These are phyloP conservation scores for Drosophila subsilvestris DNA, from an alignment of 2,888 invertebrate genomes.

Conservation along the genomic window DNA sequence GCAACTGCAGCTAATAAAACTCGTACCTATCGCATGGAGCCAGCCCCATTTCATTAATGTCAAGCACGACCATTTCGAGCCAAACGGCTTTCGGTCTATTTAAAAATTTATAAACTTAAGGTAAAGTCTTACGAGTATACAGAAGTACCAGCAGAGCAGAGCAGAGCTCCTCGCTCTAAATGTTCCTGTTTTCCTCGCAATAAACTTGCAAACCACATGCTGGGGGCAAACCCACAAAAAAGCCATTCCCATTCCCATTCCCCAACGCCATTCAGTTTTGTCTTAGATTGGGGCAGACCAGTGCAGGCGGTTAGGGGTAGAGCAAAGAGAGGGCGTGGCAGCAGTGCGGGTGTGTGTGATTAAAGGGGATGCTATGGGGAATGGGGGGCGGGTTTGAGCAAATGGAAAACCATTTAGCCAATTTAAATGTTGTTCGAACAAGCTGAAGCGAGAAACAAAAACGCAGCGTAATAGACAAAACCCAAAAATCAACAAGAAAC, in stretches of 20 bases:
- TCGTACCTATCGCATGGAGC: not conserved
- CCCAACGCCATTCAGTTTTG: not conserved
- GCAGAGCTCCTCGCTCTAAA: not conserved
- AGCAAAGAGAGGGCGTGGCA: not conserved
- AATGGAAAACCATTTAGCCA: conserved; percentile 70
- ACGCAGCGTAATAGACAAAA: conserved; percentile 50
- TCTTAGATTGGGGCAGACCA: conserved; percentile 2
- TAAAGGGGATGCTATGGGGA: not conserved
- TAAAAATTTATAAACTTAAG: conserved; percentile 42
- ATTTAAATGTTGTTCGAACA: conserved; percentile 73
- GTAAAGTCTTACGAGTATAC: not conserved
- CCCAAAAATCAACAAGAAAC: conserved; percentile 60
- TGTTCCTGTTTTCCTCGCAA: not conserved
- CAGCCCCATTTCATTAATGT: conserved; percentile 2
- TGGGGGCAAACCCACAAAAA: conserved; percentile 35
- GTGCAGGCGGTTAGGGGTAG: not conserved
- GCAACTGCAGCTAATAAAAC: conserved; percentile 4
- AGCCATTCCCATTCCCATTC: conserved; percentile 2
- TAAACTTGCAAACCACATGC: conserved; percentile 2
- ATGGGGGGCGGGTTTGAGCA: conserved; percentile 16
- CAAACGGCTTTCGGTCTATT: conserved; percentile 12
- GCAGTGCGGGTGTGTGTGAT: not conserved
- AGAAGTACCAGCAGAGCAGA: no score
- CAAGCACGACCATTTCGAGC: conserved; percentile 1
- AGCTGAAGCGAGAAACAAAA: conserved; percentile 44